A percentile compares a stretch with the other conserved stretches of the same genome.
phyloP scores from a whole-genome alignment of 2,797 vertebrate species.

The Synaphobranchus kaupii region DNA sequence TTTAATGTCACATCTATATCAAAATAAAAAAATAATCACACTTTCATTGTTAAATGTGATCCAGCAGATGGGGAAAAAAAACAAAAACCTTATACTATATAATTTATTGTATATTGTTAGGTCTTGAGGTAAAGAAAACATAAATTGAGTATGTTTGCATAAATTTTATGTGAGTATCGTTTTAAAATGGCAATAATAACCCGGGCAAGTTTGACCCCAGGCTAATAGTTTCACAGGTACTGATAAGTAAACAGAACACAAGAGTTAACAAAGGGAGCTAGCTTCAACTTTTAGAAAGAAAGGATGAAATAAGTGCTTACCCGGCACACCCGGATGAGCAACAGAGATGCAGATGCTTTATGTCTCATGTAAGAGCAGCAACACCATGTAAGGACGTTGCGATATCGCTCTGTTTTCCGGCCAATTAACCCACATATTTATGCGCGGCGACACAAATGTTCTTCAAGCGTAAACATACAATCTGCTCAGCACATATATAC shows the following conservation, averaged over 20 bases:
- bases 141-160: too few species aligned
- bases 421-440: constrained; percentile 16
- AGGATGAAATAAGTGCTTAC: background rate
- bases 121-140: too few species aligned
- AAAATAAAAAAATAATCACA: background rate
- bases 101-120: too few species aligned
- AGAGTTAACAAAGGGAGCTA: background rate
- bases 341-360: background rate
- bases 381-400: background rate
- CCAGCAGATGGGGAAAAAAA: too few species aligned
- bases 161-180: too few species aligned
- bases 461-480: constrained; percentile 20
- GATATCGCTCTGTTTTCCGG: constrained; percentile 10
- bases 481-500: background rate
- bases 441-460: background rate
- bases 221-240: too few species aligned
- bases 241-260: too few species aligned
- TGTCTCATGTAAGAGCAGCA: background rate
- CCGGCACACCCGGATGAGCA: background rate
- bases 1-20: background rate
- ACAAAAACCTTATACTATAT: too few species aligned
- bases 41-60: background rate
- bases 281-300: background rate
- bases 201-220: too few species aligned
- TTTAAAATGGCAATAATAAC: too few species aligned